Base-by-base conservation (phyloP, 2,797 vertebrate genomes). In the Notolepis coatsorum region DNA sequence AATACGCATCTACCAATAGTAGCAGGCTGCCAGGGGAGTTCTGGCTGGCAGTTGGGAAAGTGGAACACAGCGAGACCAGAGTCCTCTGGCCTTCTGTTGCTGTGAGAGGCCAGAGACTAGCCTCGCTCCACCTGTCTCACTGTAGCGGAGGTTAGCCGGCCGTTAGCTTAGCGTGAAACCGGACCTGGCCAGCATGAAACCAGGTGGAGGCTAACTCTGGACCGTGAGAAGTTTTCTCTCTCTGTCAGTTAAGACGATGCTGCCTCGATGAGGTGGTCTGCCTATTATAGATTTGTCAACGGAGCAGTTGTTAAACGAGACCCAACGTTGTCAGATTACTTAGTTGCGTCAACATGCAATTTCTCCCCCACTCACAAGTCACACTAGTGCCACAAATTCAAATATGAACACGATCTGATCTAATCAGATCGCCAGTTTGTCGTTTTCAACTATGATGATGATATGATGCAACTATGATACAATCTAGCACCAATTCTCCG, bases 211-310 rank as follows among this genome's bases (percentile, higher is more conserved):
- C 86, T 79, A 87, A 87, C 84, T 87, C 69, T 76, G 82, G 78
- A 79, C 78, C 65, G 84, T 75, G 80, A 83, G 80, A 90, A 74
- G 77, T 81, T 73, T 77, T 79, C 76, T 68, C 58, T 68, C 66
- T 25, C 66, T 49, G 72, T 68, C 78, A 70, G 75, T 78, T 65
- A 65, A 71, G 59, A 37, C 23, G 61, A 75, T 37, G 55, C 54
- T 70, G 58, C 58, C 31, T 63, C 41, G 69, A 84, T 84, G 84
- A 89, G 82, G 81, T 84, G 78, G 85, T 86, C 79, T 76, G 74
- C 79, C 61, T 76, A 78, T 87, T 84, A 86, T 84, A 86, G 86
- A 88, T 87, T 81, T 77, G 83, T 84, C 84, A 82, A 83, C 80
- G 73, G 77, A 76, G 79, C 69, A 60, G 73, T 73, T 80, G 80